These are phyloP conservation scores for Caenorhabditis brenneri DNA, from an alignment of 1,140 invertebrate species.

Conservation along the genomic window DNA sequence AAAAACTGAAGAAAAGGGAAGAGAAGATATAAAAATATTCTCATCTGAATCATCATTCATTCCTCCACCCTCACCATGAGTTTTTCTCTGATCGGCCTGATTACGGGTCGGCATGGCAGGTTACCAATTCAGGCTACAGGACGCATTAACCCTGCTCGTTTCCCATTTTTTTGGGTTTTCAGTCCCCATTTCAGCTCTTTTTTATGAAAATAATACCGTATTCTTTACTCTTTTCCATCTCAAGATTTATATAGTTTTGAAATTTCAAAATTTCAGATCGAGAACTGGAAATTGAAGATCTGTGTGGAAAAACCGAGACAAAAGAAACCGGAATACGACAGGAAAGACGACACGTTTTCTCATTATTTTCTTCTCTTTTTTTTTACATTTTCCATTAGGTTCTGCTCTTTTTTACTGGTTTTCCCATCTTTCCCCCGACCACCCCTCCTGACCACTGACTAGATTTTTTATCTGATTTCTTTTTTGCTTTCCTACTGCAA, in stretches of 20 bases:
- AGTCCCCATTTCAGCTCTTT: not conserved
- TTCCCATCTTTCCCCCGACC: not conserved
- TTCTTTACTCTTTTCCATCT: too few relatives aligned
- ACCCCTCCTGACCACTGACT: not conserved
- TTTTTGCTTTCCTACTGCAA: too few relatives aligned
- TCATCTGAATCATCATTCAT: too few relatives aligned
- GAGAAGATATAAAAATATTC: not conserved
- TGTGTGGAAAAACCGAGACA: not conserved
- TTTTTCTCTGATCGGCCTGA: too few relatives aligned
- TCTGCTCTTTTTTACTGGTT: not conserved
- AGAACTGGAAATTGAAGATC: not conserved
- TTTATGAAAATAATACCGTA: too few relatives aligned
- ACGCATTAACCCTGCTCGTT: too few relatives aligned
- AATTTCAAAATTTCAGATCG: not conserved
- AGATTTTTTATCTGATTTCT: not conserved
- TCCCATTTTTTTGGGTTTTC: not conserved
- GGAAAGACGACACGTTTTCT: constrained; percentile 14
- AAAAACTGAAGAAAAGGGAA: not conserved
- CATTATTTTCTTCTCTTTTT: constrained; percentile 14
- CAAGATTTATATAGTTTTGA: not conserved
- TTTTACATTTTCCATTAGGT: constrained; percentile 20
- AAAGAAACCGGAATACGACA: constrained; percentile 10
- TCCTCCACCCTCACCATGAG: not conserved
- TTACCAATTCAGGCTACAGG: too few relatives aligned
- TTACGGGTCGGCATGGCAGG: too few relatives aligned